phyloP scores from a whole-genome alignment of 2,797 vertebrate genomes.

The Ibycter americanus region DNA sequence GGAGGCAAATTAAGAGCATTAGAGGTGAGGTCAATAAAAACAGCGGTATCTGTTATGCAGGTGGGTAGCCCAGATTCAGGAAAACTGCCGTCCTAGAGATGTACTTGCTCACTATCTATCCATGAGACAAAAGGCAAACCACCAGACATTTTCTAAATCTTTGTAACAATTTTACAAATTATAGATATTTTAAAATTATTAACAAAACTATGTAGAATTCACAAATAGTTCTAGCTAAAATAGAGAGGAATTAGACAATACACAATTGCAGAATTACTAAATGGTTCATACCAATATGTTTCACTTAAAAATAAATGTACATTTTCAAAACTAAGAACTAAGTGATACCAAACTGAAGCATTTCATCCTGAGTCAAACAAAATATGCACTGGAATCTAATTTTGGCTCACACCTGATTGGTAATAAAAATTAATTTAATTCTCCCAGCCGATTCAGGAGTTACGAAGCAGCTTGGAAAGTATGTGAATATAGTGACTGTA shows the following conservation, averaged over 20 bases:
- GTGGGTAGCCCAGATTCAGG: background rate
- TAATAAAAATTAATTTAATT: background rate
- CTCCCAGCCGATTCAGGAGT: slow-evolving; percentile 1
- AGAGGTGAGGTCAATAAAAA: background rate
- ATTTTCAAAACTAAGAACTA: background rate
- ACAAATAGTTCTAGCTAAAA: background rate
- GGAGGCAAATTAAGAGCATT: background rate
- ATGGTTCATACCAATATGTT: background rate
- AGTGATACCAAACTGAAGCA: background rate
- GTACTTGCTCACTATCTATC: background rate
- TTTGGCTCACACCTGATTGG: background rate
- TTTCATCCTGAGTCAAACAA: background rate
- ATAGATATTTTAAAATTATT: background rate
- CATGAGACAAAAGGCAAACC: background rate
- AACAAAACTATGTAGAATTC: background rate
- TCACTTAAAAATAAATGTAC: background rate
- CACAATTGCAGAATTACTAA: background rate
- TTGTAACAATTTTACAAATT: background rate
- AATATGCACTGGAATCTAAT: background rate
- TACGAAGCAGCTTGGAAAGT: background rate
- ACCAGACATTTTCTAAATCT: background rate
- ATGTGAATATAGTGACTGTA: background rate
- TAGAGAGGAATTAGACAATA: background rate
- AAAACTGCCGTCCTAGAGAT: fast-evolving
- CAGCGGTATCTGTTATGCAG: background rate